phyloP scores from a whole-genome alignment of 2,888 invertebrate genomes.

The Drosophila pullipes region DNA sequence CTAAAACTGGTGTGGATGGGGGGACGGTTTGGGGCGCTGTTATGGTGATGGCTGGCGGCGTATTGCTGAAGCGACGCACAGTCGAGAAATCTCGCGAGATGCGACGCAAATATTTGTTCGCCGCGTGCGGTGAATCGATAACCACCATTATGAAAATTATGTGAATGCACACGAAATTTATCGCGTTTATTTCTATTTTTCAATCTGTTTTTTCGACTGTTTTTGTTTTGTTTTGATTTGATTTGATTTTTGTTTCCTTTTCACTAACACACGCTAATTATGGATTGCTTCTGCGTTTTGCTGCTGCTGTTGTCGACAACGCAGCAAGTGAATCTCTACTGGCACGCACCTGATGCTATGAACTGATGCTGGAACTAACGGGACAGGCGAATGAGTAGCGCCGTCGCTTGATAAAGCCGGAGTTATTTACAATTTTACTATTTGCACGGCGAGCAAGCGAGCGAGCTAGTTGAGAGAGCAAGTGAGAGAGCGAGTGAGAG shows the following conservation, averaged over 20 bases:
- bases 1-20: slow-evolving; percentile 1
- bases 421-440: slow-evolving; percentile 39
- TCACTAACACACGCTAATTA: slow-evolving; percentile 57
- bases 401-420: slow-evolving; percentile 38
- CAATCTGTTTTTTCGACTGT: background rate
- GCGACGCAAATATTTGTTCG: slow-evolving; percentile 77
- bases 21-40: slow-evolving; percentile 20
- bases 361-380: slow-evolving; percentile 32
- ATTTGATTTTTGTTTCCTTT: slow-evolving; percentile 3
- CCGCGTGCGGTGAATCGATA: slow-evolving; percentile 65
- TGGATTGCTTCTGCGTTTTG: slow-evolving; percentile 9
- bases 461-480: background rate
- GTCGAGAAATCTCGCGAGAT: slow-evolving; percentile 81
- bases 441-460: slow-evolving; percentile 15
- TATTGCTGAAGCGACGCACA: slow-evolving; percentile 79
- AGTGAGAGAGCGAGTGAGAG: background rate
- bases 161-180: slow-evolving; percentile 3
- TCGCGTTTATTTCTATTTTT: background rate
- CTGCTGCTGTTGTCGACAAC: slow-evolving; percentile 15
- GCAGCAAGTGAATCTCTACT: slow-evolving; percentile 59
- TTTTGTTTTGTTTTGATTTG: background rate
- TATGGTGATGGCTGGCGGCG: slow-evolving; percentile 58
- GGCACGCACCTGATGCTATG: slow-evolving; percentile 50
- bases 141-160: slow-evolving; percentile 57
- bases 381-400: slow-evolving; percentile 19